A percentile compares a stretch with the other conserved stretches of the same genome.
Conservation (phyloP, 2,888 invertebrate genomes). For the Endotricha flammealis region DNA sequence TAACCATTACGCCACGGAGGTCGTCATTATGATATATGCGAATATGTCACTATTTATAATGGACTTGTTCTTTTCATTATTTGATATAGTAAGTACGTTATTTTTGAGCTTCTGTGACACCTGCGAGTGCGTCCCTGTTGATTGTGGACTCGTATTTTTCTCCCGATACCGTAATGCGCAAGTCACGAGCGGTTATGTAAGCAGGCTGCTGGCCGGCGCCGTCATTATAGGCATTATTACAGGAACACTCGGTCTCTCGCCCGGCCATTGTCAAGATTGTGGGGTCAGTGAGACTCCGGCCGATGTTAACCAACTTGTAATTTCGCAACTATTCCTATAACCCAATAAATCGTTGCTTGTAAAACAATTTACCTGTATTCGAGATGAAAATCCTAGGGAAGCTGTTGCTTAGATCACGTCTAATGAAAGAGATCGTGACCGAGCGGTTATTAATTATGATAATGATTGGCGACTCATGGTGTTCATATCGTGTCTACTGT, state of each 20-base stretch:
- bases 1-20: too few relatives aligned
- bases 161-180: conserved; percentile 72
- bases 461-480: conserved; percentile 53
- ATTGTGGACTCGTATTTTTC: conserved; percentile 61
- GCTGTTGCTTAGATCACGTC: conserved; percentile 49
- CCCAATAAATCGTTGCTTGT: conserved; percentile 67
- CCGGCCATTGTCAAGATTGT: conserved; percentile 76
- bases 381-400: conserved; percentile 36
- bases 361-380: conserved; percentile 61
- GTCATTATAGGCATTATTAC: conserved; percentile 72
- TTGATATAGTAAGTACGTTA: too few relatives aligned
- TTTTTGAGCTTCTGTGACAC: too few relatives aligned
- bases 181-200: conserved; percentile 78
- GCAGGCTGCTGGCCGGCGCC: conserved; percentile 67
- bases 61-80: too few relatives aligned
- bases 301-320: conserved; percentile 62
- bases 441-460: conserved; percentile 64
- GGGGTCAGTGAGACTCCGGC: conserved; percentile 63
- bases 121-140: conserved; percentile 46
- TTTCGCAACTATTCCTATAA: conserved; percentile 69
- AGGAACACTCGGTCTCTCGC: conserved; percentile 59
- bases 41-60: too few relatives aligned
- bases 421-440: conserved; percentile 62
- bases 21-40: too few relatives aligned
- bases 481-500: conserved; percentile 38